Evolutionary conservation across 2,113 vertebrate genomes (phyloP).

Genomic region (Canis aureus): DNA sequence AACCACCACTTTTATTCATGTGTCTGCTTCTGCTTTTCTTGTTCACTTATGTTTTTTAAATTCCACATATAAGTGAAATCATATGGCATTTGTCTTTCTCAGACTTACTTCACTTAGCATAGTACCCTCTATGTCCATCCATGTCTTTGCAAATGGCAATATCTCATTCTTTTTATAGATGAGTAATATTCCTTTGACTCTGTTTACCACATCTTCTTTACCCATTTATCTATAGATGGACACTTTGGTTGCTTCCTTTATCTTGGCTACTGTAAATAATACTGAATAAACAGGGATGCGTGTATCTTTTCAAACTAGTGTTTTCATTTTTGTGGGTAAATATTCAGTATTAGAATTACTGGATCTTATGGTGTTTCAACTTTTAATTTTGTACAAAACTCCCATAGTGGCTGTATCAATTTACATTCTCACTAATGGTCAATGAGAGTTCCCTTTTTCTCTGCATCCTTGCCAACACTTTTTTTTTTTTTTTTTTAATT

Average conservation of each 20-base stretch:
- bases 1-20: background rate
- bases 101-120: background rate
- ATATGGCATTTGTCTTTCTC: background rate
- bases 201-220: background rate
- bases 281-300: background rate
- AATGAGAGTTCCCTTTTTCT: background rate
- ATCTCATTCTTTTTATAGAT: background rate
- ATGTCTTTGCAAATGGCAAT: background rate
- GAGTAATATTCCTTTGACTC: background rate
- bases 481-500: background rate
- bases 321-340: background rate
- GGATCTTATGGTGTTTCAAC: background rate
- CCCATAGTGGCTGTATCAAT: background rate
- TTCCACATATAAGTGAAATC: background rate
- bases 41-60: background rate
- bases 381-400: background rate
- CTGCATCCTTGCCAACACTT: background rate
- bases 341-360: background rate
- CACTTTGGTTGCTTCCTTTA: background rate
- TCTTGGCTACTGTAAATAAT: background rate
- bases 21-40: background rate
- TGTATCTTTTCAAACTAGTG: background rate
- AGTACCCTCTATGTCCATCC: background rate
- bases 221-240: background rate
- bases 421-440: background rate